Conservation (phyloP, 2,113 vertebrate species). For the Forbesichthys papilliferus region DNA sequence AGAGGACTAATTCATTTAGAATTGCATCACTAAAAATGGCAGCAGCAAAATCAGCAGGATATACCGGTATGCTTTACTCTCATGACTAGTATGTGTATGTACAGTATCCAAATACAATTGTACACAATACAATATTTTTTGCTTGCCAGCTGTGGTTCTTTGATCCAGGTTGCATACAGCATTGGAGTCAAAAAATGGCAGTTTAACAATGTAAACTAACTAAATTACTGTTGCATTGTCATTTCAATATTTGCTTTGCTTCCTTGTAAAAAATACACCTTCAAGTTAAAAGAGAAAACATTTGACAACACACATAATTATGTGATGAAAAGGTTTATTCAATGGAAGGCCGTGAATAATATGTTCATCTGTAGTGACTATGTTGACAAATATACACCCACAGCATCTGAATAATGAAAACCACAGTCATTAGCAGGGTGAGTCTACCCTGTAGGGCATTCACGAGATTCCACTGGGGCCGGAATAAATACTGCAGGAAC, state of each 20-base stretch:
- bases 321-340: conserved; percentile 8
- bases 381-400: conserved; percentile 26
- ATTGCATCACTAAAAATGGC: no score
- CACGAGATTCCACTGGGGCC: conserved; percentile 24
- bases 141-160: background rate
- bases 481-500: conserved; percentile 51
- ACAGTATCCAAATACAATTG: no score
- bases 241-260: no score
- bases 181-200: background rate
- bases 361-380: conserved; percentile 26
- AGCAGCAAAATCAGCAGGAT: no score
- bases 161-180: background rate
- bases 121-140: background rate
- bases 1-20: conserved; percentile 6
- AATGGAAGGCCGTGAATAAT: background rate
- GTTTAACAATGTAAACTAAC: no score
- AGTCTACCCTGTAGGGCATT: conserved; percentile 34
- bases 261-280: background rate
- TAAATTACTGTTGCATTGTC: no score
- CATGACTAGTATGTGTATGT: no score
- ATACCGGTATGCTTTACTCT: no score
- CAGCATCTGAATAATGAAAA: conserved; percentile 33
- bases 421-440: conserved; percentile 21
- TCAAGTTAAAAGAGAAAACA: background rate
- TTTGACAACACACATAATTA: background rate